These are phyloP conservation scores for Archocentrus centrarchus DNA, from an alignment of 2,113 vertebrate species.

Conservation along the genomic window DNA sequence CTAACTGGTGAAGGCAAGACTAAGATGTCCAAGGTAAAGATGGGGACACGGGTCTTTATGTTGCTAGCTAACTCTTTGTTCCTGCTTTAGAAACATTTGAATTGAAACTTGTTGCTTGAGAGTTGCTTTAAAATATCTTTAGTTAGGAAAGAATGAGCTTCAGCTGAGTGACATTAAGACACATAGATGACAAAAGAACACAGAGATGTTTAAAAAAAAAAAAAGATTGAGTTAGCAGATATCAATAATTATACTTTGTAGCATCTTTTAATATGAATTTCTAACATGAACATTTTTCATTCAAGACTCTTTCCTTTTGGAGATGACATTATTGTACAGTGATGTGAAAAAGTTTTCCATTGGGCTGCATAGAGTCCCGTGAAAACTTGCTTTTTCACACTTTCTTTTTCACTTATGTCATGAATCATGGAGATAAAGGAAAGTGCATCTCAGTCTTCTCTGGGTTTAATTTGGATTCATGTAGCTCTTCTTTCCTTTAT, in stretches of 20 bases:
- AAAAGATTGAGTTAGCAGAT: neutral
- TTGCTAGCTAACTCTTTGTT: neutral
- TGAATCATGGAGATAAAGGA: neutral
- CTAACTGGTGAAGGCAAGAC: slow-evolving; percentile 92
- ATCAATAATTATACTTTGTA: neutral
- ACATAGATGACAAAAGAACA: neutral
- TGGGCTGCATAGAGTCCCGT: neutral
- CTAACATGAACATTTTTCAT: neutral
- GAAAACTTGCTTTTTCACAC: no score
- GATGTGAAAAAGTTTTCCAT: neutral
- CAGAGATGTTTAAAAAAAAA: neutral
- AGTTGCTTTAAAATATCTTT: neutral
- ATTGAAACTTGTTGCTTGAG: neutral
- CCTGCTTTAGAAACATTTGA: neutral
- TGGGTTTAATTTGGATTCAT: slow-evolving; percentile 15
- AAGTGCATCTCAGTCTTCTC: slow-evolving; percentile 13
- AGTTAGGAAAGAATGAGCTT: neutral
- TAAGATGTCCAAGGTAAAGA: slow-evolving; percentile 96
- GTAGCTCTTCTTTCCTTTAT: neutral
- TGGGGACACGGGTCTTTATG: neutral
- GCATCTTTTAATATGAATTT: neutral
- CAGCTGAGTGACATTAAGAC: neutral
- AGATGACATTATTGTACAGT: neutral
- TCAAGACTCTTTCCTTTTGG: neutral
- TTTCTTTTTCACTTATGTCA: neutral